These are phyloP conservation scores for Siderastrea radians DNA, from an alignment of 92 coral and sea anemone species.

Conservation along the genomic window DNA sequence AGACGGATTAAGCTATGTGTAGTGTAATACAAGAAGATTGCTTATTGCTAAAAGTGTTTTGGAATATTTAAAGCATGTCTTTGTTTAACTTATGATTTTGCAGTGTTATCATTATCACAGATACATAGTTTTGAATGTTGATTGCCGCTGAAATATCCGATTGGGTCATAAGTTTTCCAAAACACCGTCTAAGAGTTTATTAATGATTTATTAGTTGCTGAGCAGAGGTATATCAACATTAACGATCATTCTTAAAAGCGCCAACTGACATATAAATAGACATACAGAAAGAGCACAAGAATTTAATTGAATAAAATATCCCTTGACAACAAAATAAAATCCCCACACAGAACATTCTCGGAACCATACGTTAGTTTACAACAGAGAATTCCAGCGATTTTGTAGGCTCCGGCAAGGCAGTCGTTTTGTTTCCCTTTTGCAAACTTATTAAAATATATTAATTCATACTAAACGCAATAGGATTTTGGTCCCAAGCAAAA, in stretches of 20 bases:
- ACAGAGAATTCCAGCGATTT: too few species aligned
- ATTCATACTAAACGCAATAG: too few species aligned
- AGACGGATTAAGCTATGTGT: background rate
- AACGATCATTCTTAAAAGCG: background rate
- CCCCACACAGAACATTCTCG: too few species aligned
- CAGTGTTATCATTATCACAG: background rate
- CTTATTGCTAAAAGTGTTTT: background rate
- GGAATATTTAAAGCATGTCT: background rate
- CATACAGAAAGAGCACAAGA: too few species aligned
- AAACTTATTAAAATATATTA: too few species aligned
- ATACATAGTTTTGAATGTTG: background rate
- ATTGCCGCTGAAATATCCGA: background rate
- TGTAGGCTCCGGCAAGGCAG: too few species aligned
- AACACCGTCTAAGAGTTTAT: background rate
- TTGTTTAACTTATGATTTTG: background rate
- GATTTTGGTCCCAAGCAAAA: too few species aligned
- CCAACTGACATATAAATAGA: background rate
- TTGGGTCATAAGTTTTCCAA: too few species aligned
- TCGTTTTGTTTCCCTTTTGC: too few species aligned
- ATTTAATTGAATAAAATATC: too few species aligned
- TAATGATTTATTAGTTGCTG: background rate
- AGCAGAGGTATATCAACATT: background rate
- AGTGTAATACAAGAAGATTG: background rate
- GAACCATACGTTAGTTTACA: too few species aligned
- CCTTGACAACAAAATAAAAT: too few species aligned